Conservation (phyloP, 2,797 vertebrate species). For the Neosalanx taihuensis region DNA sequence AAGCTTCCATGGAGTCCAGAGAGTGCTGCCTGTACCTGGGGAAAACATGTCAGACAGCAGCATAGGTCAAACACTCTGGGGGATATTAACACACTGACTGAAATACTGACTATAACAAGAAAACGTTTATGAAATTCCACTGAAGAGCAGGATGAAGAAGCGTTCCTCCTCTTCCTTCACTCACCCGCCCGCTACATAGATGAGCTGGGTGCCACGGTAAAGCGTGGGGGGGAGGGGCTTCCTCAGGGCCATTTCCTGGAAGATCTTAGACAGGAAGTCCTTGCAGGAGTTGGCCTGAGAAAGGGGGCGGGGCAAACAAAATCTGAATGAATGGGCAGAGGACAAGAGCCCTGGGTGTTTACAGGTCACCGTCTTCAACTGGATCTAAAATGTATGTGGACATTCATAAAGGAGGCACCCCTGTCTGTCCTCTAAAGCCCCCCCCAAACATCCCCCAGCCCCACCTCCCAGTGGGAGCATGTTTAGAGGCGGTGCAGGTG, state of each 20-base stretch:
- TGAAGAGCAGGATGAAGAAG: neutral
- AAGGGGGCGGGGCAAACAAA: no score
- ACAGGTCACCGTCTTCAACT: no score
- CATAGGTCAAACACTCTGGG: neutral
- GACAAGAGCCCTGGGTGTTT: neutral
- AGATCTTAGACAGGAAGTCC: conserved; percentile 82
- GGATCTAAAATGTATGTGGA: no score
- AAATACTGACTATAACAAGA: neutral
- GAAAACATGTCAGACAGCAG: neutral
- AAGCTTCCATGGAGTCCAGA: conserved; percentile 75
- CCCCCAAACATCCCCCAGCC: neutral
- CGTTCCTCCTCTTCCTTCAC: neutral
- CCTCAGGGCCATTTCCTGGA: conserved; percentile 81
- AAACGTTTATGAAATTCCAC: neutral
- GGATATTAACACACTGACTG: neutral
- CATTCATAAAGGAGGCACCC: no score
- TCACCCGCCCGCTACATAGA: conserved; percentile 78
- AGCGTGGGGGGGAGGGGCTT: conserved; percentile 71
- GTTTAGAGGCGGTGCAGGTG: no score
- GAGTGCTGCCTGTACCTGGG: conserved; percentile 73
- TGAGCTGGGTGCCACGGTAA: conserved; percentile 75
- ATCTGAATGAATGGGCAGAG: neutral
- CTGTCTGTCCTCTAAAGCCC: neutral
- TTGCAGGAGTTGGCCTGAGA: conserved; percentile 77
- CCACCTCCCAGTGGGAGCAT: neutral